These are phyloP conservation scores for Machimus atricapillus DNA, from an alignment of 2,888 invertebrate species.

Conservation along the genomic window DNA sequence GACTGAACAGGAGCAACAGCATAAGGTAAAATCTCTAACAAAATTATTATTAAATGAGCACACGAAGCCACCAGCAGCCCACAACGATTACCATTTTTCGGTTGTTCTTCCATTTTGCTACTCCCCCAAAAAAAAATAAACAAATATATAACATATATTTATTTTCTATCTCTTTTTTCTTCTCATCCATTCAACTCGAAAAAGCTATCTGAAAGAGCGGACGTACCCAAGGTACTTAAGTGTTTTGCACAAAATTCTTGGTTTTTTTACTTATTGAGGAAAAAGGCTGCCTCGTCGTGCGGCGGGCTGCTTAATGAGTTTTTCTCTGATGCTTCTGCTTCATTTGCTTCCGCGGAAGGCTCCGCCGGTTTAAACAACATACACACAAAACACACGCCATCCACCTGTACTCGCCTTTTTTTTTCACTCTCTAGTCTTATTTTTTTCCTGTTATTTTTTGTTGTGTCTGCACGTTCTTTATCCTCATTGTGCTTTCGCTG, in stretches of 20 bases:
- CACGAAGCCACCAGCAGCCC: not conserved
- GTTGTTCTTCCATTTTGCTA: conserved; percentile 40
- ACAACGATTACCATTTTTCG: not conserved
- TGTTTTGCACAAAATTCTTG: not conserved
- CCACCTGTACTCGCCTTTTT: not conserved
- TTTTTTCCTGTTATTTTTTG: not conserved
- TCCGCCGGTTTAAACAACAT: not conserved
- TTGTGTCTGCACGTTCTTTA: conserved; percentile 3
- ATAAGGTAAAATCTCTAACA: conserved; percentile 74
- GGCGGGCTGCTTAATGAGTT: conserved; percentile 25
- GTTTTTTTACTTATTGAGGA: not conserved
- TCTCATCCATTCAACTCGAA: conserved; percentile 8
- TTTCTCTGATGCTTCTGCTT: conserved; percentile 24
- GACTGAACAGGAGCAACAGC: conserved; percentile 89
- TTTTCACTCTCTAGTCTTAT: not conserved
- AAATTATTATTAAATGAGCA: conserved; percentile 5
- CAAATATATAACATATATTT: not conserved
- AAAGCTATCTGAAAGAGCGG: conserved; percentile 90
- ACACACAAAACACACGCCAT: not conserved
- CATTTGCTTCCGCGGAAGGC: not conserved
- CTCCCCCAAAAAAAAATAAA: not conserved
- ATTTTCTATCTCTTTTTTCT: not conserved
- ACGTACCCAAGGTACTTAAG: conserved; percentile 83
- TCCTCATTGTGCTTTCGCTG: not conserved
- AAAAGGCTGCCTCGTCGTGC: not conserved